Evolutionary conservation across 2,888 invertebrate genomes (phyloP).

Genomic region (Trachelus iudaicus): DNA sequence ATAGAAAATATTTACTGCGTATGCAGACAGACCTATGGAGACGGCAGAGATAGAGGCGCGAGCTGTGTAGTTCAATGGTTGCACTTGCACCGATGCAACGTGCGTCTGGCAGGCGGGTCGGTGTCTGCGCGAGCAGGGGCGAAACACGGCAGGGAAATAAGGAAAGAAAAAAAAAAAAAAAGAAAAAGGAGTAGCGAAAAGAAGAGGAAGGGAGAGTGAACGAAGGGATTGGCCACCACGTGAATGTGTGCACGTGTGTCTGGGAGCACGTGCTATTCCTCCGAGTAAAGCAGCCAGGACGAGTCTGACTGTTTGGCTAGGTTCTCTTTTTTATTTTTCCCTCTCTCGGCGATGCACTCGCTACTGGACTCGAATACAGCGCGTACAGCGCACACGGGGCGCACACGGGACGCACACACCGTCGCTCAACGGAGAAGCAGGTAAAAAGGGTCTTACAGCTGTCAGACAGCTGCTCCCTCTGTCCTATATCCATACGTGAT

Average conservation of each 20-base stretch:
- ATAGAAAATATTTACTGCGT: too few relatives aligned
- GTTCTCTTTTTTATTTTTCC: constrained; percentile 14
- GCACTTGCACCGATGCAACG: constrained; percentile 40
- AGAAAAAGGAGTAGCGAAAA: constrained; percentile 15
- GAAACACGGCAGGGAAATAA: constrained; percentile 21
- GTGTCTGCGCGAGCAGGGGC: constrained; percentile 26
- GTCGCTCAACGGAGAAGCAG: constrained; percentile 40
- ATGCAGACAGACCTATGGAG: too few relatives aligned
- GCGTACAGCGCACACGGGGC: not conserved
- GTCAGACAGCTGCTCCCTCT: constrained; percentile 65
- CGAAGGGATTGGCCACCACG: constrained; percentile 1
- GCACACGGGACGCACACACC: not conserved
- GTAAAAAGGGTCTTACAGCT: constrained; percentile 66
- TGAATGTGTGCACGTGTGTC: constrained; percentile 4
- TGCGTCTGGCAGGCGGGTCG: constrained; percentile 11
- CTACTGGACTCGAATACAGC: constrained; percentile 27
- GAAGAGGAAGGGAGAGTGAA: constrained; percentile 21
- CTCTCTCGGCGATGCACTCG: constrained; percentile 33
- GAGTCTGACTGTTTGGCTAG: constrained; percentile 11
- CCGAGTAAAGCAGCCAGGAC: too few relatives aligned
- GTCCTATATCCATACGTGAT: constrained; percentile 64
- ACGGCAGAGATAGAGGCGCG: constrained; percentile 19
- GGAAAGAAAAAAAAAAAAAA: constrained; percentile 1
- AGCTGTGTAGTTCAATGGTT: constrained; percentile 20
- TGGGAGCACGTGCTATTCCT: constrained; percentile 26